phyloP scores from a whole-genome alignment of 2,888 invertebrate species.

The Pheosia gnoma region DNA sequence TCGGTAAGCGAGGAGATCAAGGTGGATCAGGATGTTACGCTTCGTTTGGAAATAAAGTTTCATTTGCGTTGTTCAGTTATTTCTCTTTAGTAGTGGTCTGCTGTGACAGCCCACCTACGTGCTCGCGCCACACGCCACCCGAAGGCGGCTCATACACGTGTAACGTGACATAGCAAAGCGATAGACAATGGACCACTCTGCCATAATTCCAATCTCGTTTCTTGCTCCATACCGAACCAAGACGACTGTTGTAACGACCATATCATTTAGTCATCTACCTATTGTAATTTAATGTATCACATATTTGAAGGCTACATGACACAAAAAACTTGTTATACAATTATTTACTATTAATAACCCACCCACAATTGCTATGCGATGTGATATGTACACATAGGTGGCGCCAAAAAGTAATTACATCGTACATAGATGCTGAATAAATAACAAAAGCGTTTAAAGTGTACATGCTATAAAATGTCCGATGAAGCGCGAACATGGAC shows the following conservation, averaged over 20 bases:
- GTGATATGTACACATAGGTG: conserved; percentile 47
- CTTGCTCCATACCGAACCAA: conserved; percentile 51
- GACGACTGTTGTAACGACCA: conserved; percentile 62
- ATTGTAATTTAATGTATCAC: conserved; percentile 46
- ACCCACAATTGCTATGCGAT: conserved; percentile 34
- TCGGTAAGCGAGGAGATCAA: conserved; percentile 46
- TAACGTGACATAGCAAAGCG: conserved; percentile 71
- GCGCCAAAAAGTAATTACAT: conserved; percentile 60
- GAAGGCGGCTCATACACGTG: conserved; percentile 53
- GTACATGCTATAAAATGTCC: conserved; percentile 53
- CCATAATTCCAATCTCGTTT: conserved; percentile 56
- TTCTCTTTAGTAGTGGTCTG: conserved; percentile 37
- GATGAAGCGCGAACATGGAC: conserved; percentile 54
- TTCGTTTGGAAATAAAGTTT: conserved; percentile 26
- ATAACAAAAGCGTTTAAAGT: conserved; percentile 52
- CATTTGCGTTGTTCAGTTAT: conserved; percentile 21
- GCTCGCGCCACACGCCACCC: conserved; percentile 45
- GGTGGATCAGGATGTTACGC: conserved; percentile 39
- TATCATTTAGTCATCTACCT: conserved; percentile 58
- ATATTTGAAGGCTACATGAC: conserved; percentile 41
- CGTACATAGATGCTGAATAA: conserved; percentile 50
- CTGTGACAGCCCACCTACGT: conserved; percentile 59
- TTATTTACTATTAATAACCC: conserved; percentile 41
- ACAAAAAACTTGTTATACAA: conserved; percentile 42
- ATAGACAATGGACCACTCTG: conserved; percentile 68